Percentiles rank a stretch among this genome's conserved stretches.
phyloP scores from a whole-genome alignment of 2,797 vertebrate genomes.

The Acomys russatus region DNA sequence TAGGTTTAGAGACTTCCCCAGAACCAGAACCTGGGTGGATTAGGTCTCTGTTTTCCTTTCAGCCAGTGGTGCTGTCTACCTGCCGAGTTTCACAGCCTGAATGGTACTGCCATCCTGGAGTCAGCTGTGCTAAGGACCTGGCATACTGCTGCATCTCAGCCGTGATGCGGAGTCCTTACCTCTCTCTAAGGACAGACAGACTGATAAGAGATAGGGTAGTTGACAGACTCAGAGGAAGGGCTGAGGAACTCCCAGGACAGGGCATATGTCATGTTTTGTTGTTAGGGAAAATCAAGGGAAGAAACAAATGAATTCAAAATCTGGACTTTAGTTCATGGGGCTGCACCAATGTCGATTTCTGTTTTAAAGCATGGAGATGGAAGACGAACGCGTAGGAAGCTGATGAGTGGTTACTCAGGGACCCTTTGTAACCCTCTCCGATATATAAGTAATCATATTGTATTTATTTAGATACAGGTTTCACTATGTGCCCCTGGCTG shows the following conservation, averaged over 20 bases:
- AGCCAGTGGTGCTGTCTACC: neutral
- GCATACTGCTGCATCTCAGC: neutral
- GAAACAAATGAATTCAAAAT: slow-evolving; percentile 15
- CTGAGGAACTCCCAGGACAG: neutral
- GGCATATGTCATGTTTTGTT: neutral
- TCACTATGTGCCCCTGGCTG: neutral
- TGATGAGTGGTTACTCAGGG: neutral
- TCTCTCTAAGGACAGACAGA: neutral
- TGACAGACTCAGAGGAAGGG: neutral
- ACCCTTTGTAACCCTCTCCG: slow-evolving; percentile 24
- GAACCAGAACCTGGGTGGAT: neutral
- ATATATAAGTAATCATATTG: neutral
- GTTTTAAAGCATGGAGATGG: neutral
- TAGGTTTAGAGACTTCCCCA: neutral
- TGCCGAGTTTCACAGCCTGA: too few species aligned
- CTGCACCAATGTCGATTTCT: neutral
- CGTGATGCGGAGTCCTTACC: neutral
- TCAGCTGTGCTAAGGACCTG: neutral
- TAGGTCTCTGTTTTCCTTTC: too few species aligned
- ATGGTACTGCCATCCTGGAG: neutral
- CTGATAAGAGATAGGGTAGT: neutral
- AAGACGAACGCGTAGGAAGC: neutral
- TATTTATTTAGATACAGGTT: neutral
- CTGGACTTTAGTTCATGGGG: neutral
- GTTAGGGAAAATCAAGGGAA: slow-evolving; percentile 13